Conservation (phyloP, 2,113 vertebrate genomes). For the Grallaria varia region DNA sequence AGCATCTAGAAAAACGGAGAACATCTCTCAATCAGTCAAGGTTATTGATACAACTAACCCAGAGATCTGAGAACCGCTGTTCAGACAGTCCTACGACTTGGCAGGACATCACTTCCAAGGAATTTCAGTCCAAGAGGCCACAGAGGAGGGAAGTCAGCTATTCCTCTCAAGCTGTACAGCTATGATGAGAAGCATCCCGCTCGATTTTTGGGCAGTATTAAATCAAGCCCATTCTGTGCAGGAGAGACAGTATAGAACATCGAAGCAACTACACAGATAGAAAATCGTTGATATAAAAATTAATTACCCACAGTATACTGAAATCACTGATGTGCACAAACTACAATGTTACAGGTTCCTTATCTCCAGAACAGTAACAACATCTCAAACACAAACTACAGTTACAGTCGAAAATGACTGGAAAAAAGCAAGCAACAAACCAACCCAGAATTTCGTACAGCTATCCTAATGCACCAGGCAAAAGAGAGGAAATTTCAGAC, state of each 20-base stretch:
- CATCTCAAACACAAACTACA: neutral
- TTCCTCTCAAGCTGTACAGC: neutral
- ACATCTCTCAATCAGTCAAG: neutral
- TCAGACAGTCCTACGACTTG: slow-evolving; percentile 54
- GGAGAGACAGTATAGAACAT: neutral
- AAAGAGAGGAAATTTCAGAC: neutral
- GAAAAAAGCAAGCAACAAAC: neutral
- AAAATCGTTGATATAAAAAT: neutral
- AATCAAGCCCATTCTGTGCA: neutral
- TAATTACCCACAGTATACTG: neutral
- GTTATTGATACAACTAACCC: neutral
- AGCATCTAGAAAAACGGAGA: neutral
- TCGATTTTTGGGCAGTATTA: neutral
- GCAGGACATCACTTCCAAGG: slow-evolving; percentile 35
- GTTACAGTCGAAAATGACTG: neutral
- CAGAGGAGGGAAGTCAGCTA: slow-evolving; percentile 14
- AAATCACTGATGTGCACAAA: neutral
- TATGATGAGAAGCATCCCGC: neutral
- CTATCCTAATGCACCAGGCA: neutral
- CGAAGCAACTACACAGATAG: neutral
- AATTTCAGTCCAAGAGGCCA: slow-evolving; percentile 36
- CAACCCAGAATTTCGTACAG: neutral
- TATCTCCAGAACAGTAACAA: neutral
- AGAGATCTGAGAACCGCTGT: neutral
- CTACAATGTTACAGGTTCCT: neutral